phyloP scores from a whole-genome alignment of 2,888 invertebrate species.

The Mystacides longicornis region DNA sequence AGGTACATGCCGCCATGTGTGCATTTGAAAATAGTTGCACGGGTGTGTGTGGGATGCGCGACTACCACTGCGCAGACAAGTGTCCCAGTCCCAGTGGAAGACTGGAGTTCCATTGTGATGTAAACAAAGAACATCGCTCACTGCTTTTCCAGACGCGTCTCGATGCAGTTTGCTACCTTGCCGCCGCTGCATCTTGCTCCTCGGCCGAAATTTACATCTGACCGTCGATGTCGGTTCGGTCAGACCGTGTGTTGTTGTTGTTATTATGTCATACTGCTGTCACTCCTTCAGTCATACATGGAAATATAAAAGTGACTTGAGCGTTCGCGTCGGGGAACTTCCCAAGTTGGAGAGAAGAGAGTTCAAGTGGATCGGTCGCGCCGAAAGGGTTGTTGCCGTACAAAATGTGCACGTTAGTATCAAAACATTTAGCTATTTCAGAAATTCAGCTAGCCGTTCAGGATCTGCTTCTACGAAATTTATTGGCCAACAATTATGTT shows the following conservation, averaged over 20 bases:
- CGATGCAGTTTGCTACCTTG: not conserved
- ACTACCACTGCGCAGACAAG: not conserved
- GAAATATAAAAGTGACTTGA: not conserved
- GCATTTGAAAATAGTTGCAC: not conserved
- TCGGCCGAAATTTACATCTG: not conserved
- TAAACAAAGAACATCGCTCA: not conserved
- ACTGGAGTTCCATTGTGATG: not conserved
- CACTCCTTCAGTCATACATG: not conserved
- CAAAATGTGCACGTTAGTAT: not conserved
- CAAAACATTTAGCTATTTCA: too few relatives aligned
- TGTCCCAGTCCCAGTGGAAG: not conserved
- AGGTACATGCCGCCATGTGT: too few relatives aligned
- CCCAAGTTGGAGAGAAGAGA: not conserved
- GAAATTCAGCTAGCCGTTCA: too few relatives aligned
- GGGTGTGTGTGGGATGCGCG: not conserved
- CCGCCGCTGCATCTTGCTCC: not conserved
- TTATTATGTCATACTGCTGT: not conserved
- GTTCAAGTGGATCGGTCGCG: not conserved
- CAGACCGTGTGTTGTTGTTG: too few relatives aligned
- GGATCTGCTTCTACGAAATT: too few relatives aligned
- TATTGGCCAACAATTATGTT: too few relatives aligned
- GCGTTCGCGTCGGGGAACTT: not conserved
- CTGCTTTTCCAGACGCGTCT: conserved; percentile 1
- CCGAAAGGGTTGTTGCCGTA: not conserved
- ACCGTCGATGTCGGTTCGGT: not conserved